Evolutionary conservation across 2,113 vertebrate species (phyloP), one percentile per base, ranked within the genome.

Genomic region (Lagopus leucura): DNA sequence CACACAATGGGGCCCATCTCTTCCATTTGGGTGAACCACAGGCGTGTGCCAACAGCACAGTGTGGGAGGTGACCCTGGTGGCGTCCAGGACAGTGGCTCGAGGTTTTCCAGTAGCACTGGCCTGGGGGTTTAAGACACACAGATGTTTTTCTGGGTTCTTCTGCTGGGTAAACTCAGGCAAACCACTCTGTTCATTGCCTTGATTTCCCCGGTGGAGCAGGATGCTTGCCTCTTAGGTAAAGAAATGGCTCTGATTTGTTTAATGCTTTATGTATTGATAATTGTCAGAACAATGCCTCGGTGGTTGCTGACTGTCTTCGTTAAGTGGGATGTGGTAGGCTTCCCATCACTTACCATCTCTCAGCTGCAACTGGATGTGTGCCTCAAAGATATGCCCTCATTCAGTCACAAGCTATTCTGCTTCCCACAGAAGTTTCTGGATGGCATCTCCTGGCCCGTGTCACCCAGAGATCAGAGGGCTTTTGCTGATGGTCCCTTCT

Each of bases 1-100:
- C 64, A 5, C 0, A 0, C 42, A 38, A 8, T 0, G 63, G 32
- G 24, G 13, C 42, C 14, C 48, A 69, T 21, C 5, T 36, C 18
- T 32, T n/a, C 20, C 14, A 8, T 20, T 50, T 55, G 57, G 48
- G 28, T 54, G 45, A 70, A 8, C 17, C 16, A 2, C 3, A 40
- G 64, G 69, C 27, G 3, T 67, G 52, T 16, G 7, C 42, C 2
- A 7, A 69, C 14, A 69, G 34, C 27, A 5, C 2, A 3, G 20
- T 10, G 48, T 47, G 40, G 20, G 11, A 50, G 18, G 25, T 57
- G 71, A 61, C n/a, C 34, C 58, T 5, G 8, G 21, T 21, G 47
- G 11, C 58, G 6, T 34, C 11, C 42, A 14, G 60, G 77, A 17
- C 30, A 4, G 34, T 30, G 28, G 45, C 19, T 48, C 40, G 34